Conservation (phyloP, 2,888 invertebrate genomes). For the Hedya salicella region DNA sequence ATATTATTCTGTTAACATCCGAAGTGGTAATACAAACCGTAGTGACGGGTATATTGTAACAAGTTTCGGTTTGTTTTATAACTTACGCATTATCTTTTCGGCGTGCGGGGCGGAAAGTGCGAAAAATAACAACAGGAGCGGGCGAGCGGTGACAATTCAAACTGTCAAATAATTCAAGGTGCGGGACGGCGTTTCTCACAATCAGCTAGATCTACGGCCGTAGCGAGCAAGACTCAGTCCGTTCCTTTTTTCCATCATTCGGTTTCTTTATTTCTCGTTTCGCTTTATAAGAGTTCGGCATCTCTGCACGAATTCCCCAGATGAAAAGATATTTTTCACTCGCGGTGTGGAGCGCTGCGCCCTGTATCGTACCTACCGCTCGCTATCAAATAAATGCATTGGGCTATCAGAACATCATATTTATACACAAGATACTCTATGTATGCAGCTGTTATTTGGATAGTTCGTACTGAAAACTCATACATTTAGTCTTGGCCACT, state of each 20-base stretch:
- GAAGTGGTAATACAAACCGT: conserved; percentile 59
- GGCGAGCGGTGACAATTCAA: conserved; percentile 73
- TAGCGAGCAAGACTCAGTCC: conserved; percentile 60
- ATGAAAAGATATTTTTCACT: conserved; percentile 81
- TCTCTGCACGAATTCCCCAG: conserved; percentile 79
- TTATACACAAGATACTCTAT: conserved; percentile 41
- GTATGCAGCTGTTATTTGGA: not conserved
- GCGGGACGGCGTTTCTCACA: conserved; percentile 75
- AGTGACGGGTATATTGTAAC: conserved; percentile 55
- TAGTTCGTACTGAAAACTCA: conserved; percentile 16
- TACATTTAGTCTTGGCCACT: not conserved
- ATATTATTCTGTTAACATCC: conserved; percentile 64
- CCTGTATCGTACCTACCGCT: conserved; percentile 60
- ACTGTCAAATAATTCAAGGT: conserved; percentile 81
- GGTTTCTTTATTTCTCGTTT: conserved; percentile 79
- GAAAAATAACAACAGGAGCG: conserved; percentile 69
- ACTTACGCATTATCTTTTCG: conserved; percentile 62
- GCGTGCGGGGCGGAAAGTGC: conserved; percentile 55
- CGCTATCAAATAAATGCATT: conserved; percentile 59
- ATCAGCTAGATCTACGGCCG: conserved; percentile 79
- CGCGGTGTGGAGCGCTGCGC: conserved; percentile 58
- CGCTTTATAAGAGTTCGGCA: conserved; percentile 80
- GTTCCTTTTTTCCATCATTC: conserved; percentile 71
- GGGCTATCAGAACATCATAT: conserved; percentile 53
- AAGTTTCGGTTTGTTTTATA: conserved; percentile 66